phyloP scores from a whole-genome alignment of 2,797 vertebrate genomes.

The Spea hammondii region DNA sequence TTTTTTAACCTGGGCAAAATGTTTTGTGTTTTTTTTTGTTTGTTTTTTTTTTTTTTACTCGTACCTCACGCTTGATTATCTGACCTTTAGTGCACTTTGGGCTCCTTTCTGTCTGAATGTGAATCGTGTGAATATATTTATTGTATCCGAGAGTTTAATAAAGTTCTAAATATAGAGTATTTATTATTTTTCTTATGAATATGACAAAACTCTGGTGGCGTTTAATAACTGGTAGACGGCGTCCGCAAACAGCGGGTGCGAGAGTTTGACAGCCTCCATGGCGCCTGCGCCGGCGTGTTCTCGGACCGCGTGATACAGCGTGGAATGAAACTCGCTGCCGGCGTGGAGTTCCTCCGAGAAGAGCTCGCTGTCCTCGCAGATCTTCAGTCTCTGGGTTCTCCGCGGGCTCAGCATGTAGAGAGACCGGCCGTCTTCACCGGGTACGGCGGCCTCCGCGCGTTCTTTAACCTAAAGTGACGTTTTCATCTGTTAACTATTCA shows the following conservation, averaged over 20 bases:
- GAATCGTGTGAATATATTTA: constrained; percentile 34
- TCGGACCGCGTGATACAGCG: constrained; percentile 83
- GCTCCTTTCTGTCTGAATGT: constrained; percentile 21
- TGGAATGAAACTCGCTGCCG: constrained; percentile 81
- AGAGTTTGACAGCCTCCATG: constrained; percentile 50
- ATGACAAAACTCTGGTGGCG: constrained; percentile 74
- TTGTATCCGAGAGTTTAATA: constrained; percentile 33
- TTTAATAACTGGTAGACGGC: constrained; percentile 75
- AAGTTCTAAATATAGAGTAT: constrained; percentile 4
- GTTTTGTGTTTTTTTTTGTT: not conserved
- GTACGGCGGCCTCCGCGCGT: constrained; percentile 52
- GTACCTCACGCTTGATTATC: not conserved
- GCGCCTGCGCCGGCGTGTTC: constrained; percentile 70
- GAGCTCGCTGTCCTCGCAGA: constrained; percentile 68
- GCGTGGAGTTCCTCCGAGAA: constrained; percentile 75
- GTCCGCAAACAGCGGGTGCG: constrained; percentile 67
- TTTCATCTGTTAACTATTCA: too few relatives aligned
- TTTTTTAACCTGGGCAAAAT: not conserved
- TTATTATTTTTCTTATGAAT: constrained; percentile 59
- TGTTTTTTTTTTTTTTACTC: not conserved
- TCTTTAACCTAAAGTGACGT: constrained; percentile 71
- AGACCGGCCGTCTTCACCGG: constrained; percentile 61
- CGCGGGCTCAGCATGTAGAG: constrained; percentile 78
- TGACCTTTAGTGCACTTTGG: not conserved
- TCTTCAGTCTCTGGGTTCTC: constrained; percentile 73